phyloP scores from a whole-genome alignment of 2,888 invertebrate species.

The Antheraea yamamai region DNA sequence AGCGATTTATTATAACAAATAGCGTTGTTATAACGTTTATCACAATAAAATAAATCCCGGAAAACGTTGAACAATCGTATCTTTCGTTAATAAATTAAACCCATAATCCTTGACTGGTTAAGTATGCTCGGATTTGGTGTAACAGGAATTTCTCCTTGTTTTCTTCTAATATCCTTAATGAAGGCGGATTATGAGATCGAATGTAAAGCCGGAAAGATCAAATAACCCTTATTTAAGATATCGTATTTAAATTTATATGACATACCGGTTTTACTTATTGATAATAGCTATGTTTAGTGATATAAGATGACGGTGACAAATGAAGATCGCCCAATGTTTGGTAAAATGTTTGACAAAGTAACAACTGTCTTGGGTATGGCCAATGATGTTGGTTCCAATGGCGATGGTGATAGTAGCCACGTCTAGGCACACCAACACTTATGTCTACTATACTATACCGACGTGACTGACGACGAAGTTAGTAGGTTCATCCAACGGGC shows the following conservation, averaged over 20 bases:
- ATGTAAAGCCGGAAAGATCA: background rate
- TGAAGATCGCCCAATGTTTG: no score
- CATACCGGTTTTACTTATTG: no score
- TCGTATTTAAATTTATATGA: background rate
- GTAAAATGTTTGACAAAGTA: no score
- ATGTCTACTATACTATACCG: no score
- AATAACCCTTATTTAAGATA: background rate
- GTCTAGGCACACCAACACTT: no score
- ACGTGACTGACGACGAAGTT: no score
- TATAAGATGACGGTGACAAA: no score
- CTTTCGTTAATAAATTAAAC: background rate
- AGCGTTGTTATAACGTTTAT: background rate
- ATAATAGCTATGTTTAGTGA: no score
- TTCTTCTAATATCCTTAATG: constrained; percentile 30
- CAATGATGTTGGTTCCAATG: no score
- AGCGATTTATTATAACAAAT: background rate
- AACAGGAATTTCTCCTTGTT: constrained; percentile 27
- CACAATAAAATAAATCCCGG: background rate
- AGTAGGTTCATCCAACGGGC: no score
- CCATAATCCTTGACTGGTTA: constrained; percentile 32
- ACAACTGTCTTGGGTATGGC: no score
- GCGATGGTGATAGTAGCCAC: no score
- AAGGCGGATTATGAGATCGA: constrained; percentile 27
- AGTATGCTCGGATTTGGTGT: constrained; percentile 34
- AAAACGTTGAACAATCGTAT: background rate